These are phyloP conservation scores for Porites lobata DNA, from an alignment of 92 coral and sea anemone species.

Conservation along the genomic window DNA sequence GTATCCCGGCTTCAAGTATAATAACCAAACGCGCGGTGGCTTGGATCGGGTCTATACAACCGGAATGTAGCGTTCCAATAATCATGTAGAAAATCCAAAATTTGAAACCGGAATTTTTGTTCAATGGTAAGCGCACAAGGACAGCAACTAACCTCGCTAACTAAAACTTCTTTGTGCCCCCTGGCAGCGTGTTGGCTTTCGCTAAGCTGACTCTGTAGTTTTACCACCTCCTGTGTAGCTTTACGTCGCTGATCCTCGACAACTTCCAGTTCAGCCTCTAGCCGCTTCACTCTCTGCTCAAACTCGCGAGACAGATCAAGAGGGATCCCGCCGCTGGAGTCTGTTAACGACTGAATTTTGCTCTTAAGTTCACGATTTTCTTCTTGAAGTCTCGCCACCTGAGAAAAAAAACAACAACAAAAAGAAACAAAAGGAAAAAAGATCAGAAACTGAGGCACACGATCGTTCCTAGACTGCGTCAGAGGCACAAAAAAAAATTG, in stretches of 20 bases:
- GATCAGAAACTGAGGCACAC: neutral
- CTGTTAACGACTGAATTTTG: slow-evolving; percentile 67
- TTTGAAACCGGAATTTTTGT: neutral
- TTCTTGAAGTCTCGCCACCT: slow-evolving; percentile 93
- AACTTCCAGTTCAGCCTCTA: slow-evolving; percentile 87
- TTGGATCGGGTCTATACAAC: too few relatives aligned
- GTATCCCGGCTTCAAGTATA: too few relatives aligned
- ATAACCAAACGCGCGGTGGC: too few relatives aligned
- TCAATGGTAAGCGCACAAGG: neutral
- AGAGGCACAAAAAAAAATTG: too few relatives aligned
- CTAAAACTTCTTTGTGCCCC: slow-evolving; percentile 81
- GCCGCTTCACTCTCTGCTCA: slow-evolving; percentile 81
- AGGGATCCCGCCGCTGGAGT: slow-evolving; percentile 49
- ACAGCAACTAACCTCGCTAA: slow-evolving; percentile 72
- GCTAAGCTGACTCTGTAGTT: slow-evolving; percentile 83
- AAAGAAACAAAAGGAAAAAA: neutral
- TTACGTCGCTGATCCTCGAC: slow-evolving; percentile 81
- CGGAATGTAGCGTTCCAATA: too few relatives aligned
- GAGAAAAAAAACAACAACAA: neutral
- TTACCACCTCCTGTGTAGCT: slow-evolving; percentile 73
- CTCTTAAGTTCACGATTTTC: slow-evolving; percentile 85
- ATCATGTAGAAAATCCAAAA: too few relatives aligned
- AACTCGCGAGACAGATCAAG: slow-evolving; percentile 81
- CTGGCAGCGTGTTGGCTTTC: slow-evolving; percentile 69
- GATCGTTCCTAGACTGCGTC: too few relatives aligned